phyloP scores from a whole-genome alignment of 30 jellyfish, hydroid and myxozoan genomes.

The Haliclystus octoradiatus region DNA sequence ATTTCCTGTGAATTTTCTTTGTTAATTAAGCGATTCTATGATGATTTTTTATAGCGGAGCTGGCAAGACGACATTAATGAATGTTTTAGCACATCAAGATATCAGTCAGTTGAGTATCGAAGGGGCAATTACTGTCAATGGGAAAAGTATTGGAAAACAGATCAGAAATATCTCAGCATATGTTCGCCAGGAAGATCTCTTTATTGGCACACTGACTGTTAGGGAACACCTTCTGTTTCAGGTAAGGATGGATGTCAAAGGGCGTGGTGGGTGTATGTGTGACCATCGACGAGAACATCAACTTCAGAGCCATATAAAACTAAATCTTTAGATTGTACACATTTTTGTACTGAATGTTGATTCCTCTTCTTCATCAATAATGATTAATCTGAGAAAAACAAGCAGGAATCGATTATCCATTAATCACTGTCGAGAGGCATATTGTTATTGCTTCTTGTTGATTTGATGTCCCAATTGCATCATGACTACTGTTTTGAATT shows the following conservation, averaged over 20 bases:
- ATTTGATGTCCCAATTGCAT: no score
- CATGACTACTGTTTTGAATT: no score
- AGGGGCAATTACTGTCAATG: neutral
- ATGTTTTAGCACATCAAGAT: constrained; percentile 1
- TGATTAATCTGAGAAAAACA: no score
- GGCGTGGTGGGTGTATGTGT: neutral
- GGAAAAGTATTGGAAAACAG: neutral
- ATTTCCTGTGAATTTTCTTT: no score
- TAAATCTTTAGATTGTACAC: neutral
- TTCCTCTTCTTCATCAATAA: neutral
- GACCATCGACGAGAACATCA: no score
- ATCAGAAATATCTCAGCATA: neutral
- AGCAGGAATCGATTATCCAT: no score
- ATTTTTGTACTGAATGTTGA: neutral
- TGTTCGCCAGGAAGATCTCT: constrained; percentile 1
- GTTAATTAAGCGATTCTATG: no score
- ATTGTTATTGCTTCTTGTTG: no score
- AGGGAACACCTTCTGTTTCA: neutral
- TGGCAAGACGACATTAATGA: constrained; percentile 1
- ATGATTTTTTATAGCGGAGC: neutral
- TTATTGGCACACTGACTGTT: neutral
- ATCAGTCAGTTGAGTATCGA: neutral
- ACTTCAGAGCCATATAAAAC: no score
- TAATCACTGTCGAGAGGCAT: no score
- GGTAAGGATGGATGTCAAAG: neutral